Conservation (phyloP, 2,888 invertebrate species). For the Nomada goodeniana region DNA sequence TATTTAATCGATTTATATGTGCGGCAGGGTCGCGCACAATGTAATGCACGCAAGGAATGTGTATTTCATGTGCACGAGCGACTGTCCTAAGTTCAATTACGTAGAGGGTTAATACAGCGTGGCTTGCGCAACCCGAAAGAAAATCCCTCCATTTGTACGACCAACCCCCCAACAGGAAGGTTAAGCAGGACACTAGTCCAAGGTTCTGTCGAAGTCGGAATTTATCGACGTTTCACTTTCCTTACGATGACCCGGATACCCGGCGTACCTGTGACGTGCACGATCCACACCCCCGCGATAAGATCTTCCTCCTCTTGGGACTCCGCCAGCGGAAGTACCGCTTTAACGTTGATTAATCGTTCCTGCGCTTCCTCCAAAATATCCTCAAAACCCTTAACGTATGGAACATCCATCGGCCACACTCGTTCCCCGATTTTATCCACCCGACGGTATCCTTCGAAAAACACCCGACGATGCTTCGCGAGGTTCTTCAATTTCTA, state of each 20-base stretch:
- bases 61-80: too few relatives aligned
- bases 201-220: slow-evolving; percentile 67
- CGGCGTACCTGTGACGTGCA: slow-evolving; percentile 55
- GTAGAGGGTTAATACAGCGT: too few relatives aligned
- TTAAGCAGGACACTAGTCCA: slow-evolving; percentile 68
- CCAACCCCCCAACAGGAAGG: not conserved
- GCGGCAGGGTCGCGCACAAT: too few relatives aligned
- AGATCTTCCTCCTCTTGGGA: slow-evolving; percentile 38
- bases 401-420: not conserved
- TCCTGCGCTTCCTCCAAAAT: not conserved
- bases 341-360: slow-evolving; percentile 45
- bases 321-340: slow-evolving; percentile 29
- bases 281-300: slow-evolving; percentile 58
- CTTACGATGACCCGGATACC: slow-evolving; percentile 66
- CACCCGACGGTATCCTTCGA: not conserved
- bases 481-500: too few relatives aligned
- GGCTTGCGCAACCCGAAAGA: too few relatives aligned
- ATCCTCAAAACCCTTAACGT: not conserved
- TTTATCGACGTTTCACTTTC: slow-evolving; percentile 72
- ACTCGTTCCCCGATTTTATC: not conserved
- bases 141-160: too few relatives aligned
- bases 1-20: too few relatives aligned
- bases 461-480: too few relatives aligned
- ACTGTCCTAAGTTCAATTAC: too few relatives aligned
- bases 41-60: too few relatives aligned